Base-by-base conservation (phyloP, 2,888 invertebrate genomes). In the Agrochola litura region DNA sequence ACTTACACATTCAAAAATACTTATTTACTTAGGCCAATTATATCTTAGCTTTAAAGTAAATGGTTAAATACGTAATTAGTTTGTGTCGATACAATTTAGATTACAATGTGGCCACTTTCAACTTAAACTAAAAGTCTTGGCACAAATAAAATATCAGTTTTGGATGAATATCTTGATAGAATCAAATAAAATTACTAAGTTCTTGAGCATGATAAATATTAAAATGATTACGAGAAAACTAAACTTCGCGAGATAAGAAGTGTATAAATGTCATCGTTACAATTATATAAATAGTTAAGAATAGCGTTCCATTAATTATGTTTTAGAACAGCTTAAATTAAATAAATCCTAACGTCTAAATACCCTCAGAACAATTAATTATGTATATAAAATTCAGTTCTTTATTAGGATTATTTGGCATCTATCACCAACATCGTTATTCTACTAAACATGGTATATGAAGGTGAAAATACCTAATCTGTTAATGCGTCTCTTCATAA, bases 381-480 rank as follows among this genome's bases (percentile, higher is more conserved):
- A 95, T 95, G 94, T 95, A 95, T 96, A 96, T 95, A 96, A 95
- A 96, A 96, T 96, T 96, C 96, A 96, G 96, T 96, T 96, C 96
- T 96, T 96, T 96, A 96, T 95, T 95, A 96, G 95, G 95, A 95
- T 96, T 96, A 96, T 96, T 96, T 96, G 96, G 96, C 96, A 96
- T 96, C 94, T 96, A 96, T 96, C 95, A 96, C 96, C 96, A 96
- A 94, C 93, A 95, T 94, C 92, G 93, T 93, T 94, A 95, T 86
- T 92, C 95, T 96, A 96, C 95, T 95, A 94, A 95, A 95, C 94
- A 94, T 95, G 95, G 96, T 96, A 95, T 94, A 96, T 95, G 95
- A 94, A 94, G 94, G 94, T 95, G 95, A 94, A 90, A 95, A 94
- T 95, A 95, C 95, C 95, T 94, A 94, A 94, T 94, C 91, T 94